These are phyloP conservation scores for Agriopis leucophaearia DNA, from an alignment of 2,888 invertebrate species.

Conservation along the genomic window DNA sequence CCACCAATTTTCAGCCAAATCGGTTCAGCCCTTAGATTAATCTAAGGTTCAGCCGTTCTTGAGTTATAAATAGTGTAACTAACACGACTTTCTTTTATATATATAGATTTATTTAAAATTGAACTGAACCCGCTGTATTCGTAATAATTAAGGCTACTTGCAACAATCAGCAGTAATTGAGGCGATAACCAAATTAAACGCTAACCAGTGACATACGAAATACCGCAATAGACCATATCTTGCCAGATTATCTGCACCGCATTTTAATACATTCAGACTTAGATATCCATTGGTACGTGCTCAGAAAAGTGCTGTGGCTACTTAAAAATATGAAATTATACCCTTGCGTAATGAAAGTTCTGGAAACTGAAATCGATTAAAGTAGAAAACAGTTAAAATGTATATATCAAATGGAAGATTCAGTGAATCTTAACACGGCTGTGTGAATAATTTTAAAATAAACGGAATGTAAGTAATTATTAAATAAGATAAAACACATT, in stretches of 20 bases:
- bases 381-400: no score
- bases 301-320: conserved; percentile 14
- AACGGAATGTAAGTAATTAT: neutral
- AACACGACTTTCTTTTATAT: no score
- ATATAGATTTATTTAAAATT: no score
- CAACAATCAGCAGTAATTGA: conserved; percentile 48
- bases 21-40: no score
- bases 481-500: no score
- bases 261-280: conserved; percentile 37
- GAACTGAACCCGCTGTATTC: conserved; percentile 11
- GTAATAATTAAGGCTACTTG: conserved; percentile 20
- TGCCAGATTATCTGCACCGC: conserved; percentile 29
- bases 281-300: conserved; percentile 17
- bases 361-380: conserved; percentile 1
- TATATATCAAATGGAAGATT: neutral
- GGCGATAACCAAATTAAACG: conserved; percentile 49
- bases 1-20: no score
- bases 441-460: neutral
- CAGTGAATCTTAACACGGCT: neutral
- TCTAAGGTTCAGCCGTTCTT: no score
- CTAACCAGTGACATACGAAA: conserved; percentile 37
- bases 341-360: conserved; percentile 1
- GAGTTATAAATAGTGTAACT: no score
- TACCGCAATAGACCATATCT: conserved; percentile 47
- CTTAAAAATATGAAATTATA: neutral